These are phyloP conservation scores for Suillia variegata DNA, from an alignment of 2,888 invertebrate genomes.

Conservation along the genomic window DNA sequence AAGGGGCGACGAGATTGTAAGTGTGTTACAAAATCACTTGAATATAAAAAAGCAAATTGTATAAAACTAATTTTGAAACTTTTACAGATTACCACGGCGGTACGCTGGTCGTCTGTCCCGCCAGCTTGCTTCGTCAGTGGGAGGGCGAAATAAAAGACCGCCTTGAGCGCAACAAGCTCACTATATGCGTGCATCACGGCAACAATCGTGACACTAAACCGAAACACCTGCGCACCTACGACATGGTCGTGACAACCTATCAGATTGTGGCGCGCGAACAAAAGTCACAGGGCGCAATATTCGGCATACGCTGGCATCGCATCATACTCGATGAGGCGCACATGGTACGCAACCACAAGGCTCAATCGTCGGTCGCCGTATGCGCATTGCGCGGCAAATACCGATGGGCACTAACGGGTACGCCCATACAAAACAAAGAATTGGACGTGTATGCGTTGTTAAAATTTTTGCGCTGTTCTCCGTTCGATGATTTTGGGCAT, in stretches of 20 bases:
- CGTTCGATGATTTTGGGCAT: slow-evolving; percentile 85
- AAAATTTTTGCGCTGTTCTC: slow-evolving; percentile 83
- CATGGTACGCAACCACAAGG: slow-evolving; percentile 85
- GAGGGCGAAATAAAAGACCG: slow-evolving; percentile 75
- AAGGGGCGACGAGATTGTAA: slow-evolving; percentile 54
- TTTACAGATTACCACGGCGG: slow-evolving; percentile 67
- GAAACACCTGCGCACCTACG: slow-evolving; percentile 70
- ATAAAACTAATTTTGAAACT: neutral
- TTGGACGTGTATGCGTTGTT: slow-evolving; percentile 79
- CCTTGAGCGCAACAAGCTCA: slow-evolving; percentile 67
- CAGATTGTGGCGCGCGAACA: slow-evolving; percentile 71
- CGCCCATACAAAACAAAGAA: slow-evolving; percentile 94
- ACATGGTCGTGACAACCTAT: slow-evolving; percentile 91
- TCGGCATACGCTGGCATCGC: slow-evolving; percentile 80
- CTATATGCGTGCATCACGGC: slow-evolving; percentile 81
- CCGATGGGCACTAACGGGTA: slow-evolving; percentile 90
- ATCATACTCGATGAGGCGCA: slow-evolving; percentile 95
- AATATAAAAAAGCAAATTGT: too few species aligned
- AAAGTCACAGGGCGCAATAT: slow-evolving; percentile 67
- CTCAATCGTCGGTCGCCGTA: slow-evolving; percentile 73
- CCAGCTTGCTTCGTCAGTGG: slow-evolving; percentile 92
- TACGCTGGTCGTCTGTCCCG: slow-evolving; percentile 91
- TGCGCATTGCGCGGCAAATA: slow-evolving; percentile 63
- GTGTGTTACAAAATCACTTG: slow-evolving; percentile 14
- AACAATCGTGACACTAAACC: slow-evolving; percentile 70